A percentile compares a stretch with the other conserved stretches of the same genome.
phyloP scores from a whole-genome alignment of 2,113 vertebrate genomes.

The Amphiprion percula region DNA sequence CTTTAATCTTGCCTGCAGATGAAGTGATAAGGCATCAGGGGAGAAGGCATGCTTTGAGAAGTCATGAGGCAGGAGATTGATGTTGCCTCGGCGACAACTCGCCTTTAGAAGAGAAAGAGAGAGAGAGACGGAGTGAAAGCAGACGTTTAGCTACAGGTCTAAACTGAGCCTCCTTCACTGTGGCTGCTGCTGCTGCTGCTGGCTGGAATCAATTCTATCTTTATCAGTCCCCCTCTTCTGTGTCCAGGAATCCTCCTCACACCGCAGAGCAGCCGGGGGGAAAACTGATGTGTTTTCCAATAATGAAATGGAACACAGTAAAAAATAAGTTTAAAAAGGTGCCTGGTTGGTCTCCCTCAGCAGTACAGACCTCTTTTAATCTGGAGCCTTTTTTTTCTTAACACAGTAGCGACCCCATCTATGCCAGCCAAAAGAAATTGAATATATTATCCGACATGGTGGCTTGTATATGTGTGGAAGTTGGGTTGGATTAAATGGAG shows the following conservation, averaged over 20 bases:
- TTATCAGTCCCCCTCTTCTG: slow-evolving; percentile 85
- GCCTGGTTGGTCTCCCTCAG: slow-evolving; percentile 70
- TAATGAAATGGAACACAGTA: slow-evolving; percentile 86
- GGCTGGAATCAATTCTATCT: slow-evolving; percentile 87
- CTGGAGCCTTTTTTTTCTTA: slow-evolving; percentile 67
- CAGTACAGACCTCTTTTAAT: slow-evolving; percentile 73
- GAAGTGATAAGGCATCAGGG: slow-evolving; percentile 79
- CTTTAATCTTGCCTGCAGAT: slow-evolving; percentile 84
- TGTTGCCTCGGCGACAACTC: slow-evolving; percentile 82
- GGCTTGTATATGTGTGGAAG: not conserved
- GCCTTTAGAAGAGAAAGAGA: slow-evolving; percentile 75
- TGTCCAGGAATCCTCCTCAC: slow-evolving; percentile 84
- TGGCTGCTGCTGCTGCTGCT: slow-evolving; percentile 77
- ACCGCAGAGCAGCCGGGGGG: slow-evolving; percentile 70
- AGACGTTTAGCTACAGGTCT: slow-evolving; percentile 83
- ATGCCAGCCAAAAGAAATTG: slow-evolving; percentile 29
- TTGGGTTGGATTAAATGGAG: not conserved
- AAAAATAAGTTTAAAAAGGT: slow-evolving; percentile 84
- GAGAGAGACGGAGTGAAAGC: slow-evolving; percentile 63
- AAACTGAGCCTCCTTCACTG: slow-evolving; percentile 76
- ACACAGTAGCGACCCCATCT: slow-evolving; percentile 47
- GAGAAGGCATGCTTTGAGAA: slow-evolving; percentile 76
- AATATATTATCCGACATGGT: slow-evolving; percentile 17
- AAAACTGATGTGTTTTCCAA: slow-evolving; percentile 86
- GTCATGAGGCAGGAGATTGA: slow-evolving; percentile 81